Percentiles rank a stretch among this genome's conserved stretches.
Evolutionary conservation across 2,113 vertebrate species (phyloP).

Genomic region (Ifrita kowaldi): DNA sequence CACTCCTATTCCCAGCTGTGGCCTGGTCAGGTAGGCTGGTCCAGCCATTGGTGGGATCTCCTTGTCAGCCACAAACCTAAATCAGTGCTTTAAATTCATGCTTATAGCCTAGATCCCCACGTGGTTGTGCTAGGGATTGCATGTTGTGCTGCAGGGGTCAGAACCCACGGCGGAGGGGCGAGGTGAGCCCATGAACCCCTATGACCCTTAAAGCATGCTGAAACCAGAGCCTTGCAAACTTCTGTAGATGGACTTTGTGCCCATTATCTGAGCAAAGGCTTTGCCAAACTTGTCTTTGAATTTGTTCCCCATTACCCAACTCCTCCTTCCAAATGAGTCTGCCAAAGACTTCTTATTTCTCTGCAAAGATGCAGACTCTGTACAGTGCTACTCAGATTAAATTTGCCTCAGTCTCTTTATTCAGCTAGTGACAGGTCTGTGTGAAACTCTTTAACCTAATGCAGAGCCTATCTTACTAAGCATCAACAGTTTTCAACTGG

Average conservation of each 20-base stretch:
- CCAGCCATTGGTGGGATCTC: background rate
- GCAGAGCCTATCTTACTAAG: background rate
- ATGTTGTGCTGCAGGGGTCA: background rate
- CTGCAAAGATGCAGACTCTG: background rate
- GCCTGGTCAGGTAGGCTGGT: background rate
- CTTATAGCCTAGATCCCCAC: accelerated
- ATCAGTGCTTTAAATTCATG: background rate
- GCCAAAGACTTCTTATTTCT: background rate
- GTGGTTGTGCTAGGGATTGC: background rate
- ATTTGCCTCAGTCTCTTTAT: background rate
- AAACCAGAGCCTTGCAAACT: background rate
- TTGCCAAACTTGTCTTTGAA: background rate
- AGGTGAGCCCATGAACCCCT: background rate
- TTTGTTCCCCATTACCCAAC: background rate
- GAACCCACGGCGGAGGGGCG: accelerated
- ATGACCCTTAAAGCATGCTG: background rate
- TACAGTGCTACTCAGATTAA: background rate
- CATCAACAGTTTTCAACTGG: background rate
- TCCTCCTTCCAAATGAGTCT: background rate
- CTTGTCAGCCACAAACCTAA: background rate
- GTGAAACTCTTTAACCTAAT: background rate
- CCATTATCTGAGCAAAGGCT: background rate
- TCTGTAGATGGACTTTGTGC: background rate
- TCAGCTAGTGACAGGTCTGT: background rate
- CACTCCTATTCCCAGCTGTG: background rate